Percentiles rank a stretch among this genome's conserved stretches.
phyloP scores from a whole-genome alignment of 2,888 invertebrate species.

The Pyrrhopygopsis socrates region DNA sequence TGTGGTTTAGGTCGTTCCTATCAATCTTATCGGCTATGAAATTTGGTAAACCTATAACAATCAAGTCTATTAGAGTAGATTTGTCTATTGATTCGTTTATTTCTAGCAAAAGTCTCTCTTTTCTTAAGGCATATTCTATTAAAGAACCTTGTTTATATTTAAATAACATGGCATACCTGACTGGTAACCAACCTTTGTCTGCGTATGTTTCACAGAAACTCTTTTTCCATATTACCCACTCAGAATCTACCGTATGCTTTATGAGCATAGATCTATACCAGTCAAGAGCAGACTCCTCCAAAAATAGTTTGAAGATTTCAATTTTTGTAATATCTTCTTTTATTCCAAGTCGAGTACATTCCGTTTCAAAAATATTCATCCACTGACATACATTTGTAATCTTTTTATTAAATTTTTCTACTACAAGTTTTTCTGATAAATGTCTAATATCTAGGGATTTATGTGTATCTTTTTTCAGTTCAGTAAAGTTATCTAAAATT shows the following conservation, averaged over 20 bases:
- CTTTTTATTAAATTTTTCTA: conserved; percentile 38
- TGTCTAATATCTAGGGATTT: neutral
- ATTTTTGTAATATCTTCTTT: conserved; percentile 52
- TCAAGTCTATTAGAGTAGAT: conserved; percentile 56
- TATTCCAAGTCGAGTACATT: conserved; percentile 57
- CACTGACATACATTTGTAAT: conserved; percentile 49
- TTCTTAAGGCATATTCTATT: conserved; percentile 76
- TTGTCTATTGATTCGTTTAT: conserved; percentile 59
- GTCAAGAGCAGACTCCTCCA: conserved; percentile 46
- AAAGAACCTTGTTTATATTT: conserved; percentile 58
- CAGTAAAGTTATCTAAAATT: neutral
- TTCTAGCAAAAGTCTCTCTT: conserved; percentile 73
- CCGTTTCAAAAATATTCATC: conserved; percentile 64
- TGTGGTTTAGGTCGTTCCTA: conserved; percentile 33
- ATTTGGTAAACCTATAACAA: conserved; percentile 58
- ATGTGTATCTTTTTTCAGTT: neutral
- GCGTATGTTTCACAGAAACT: conserved; percentile 55
- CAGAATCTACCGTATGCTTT: conserved; percentile 45
- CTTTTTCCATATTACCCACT: conserved; percentile 48
- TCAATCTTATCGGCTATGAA: conserved; percentile 58
- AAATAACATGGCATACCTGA: conserved; percentile 67
- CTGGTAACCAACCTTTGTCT: conserved; percentile 65
- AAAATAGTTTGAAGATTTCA: conserved; percentile 44
- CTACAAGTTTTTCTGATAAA: neutral
- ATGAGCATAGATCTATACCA: conserved; percentile 61